A percentile compares a stretch with the other conserved stretches of the same genome.
Conservation (phyloP, 2,797 vertebrate genomes). For the Tenualosa ilisha region DNA sequence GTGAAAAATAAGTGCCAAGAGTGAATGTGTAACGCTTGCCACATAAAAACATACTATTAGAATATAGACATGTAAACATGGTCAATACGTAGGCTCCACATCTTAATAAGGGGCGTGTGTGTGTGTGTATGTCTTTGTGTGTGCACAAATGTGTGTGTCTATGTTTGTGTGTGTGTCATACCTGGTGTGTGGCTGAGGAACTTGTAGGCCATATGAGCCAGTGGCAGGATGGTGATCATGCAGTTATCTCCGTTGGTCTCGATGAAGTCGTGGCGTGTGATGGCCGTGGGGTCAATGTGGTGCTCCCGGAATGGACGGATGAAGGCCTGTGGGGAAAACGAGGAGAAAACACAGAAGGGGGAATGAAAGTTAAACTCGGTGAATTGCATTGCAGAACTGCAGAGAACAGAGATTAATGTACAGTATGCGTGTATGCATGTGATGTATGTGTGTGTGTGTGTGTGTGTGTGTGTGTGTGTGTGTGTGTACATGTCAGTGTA, state of each 20-base stretch:
- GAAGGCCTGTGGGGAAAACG: constrained; percentile 56
- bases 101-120: background rate
- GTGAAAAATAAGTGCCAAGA: background rate
- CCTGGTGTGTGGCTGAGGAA: constrained; percentile 58
- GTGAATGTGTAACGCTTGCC: background rate
- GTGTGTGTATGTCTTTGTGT: constrained; percentile 1
- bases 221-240: constrained; percentile 64
- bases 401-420: background rate
- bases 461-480: background rate
- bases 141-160: constrained; percentile 13
- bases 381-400: background rate
- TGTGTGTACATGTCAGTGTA: background rate
- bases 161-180: constrained; percentile 32
- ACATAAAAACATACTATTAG: background rate
- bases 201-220: constrained; percentile 63
- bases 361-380: background rate
- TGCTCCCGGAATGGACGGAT: constrained; percentile 66
- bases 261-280: constrained; percentile 66
- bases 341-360: background rate
- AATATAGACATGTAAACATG: background rate
- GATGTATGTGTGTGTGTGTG: background rate
- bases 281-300: constrained; percentile 67
- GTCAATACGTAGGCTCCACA: no score
- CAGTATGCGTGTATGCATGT: background rate
- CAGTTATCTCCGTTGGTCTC: constrained; percentile 69